Evolutionary conservation across 2,888 invertebrate species (phyloP).

Genomic region (Phania funesta): DNA sequence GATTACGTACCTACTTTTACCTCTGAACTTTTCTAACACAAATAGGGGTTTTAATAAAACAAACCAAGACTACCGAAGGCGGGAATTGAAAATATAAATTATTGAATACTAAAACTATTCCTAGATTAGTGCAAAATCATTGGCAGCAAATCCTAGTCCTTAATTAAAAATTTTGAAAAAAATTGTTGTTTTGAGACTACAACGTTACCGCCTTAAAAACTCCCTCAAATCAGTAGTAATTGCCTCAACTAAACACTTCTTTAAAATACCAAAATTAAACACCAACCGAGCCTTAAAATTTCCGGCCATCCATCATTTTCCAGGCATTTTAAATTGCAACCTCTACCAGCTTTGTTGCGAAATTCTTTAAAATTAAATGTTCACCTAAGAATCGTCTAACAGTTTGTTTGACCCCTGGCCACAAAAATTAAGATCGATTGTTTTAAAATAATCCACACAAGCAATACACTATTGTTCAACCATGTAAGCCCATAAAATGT

Average conservation of each 20-base stretch:
- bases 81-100: too few relatives aligned
- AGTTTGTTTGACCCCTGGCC: slow-evolving; percentile 44
- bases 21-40: too few relatives aligned
- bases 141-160: too few relatives aligned
- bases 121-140: too few relatives aligned
- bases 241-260: slow-evolving; percentile 32
- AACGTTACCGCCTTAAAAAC: not conserved
- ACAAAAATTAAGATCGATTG: slow-evolving; percentile 41
- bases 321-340: not conserved
- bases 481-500: slow-evolving; percentile 46
- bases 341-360: not conserved
- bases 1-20: too few relatives aligned
- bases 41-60: too few relatives aligned
- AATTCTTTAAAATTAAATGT: not conserved
- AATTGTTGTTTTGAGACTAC: not conserved
- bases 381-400: slow-evolving; percentile 14
- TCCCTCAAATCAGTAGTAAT: slow-evolving; percentile 32
- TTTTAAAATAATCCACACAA: not conserved
- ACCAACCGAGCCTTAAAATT: slow-evolving; percentile 12
- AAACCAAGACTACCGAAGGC: too few relatives aligned
- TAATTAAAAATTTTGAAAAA: too few relatives aligned
- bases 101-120: too few relatives aligned
- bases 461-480: slow-evolving; percentile 9
- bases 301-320: slow-evolving; percentile 28
- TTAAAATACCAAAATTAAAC: not conserved